These are phyloP conservation scores for Phrynocephalus versicolor DNA, from an alignment of 2,113 vertebrate species.

Conservation along the genomic window DNA sequence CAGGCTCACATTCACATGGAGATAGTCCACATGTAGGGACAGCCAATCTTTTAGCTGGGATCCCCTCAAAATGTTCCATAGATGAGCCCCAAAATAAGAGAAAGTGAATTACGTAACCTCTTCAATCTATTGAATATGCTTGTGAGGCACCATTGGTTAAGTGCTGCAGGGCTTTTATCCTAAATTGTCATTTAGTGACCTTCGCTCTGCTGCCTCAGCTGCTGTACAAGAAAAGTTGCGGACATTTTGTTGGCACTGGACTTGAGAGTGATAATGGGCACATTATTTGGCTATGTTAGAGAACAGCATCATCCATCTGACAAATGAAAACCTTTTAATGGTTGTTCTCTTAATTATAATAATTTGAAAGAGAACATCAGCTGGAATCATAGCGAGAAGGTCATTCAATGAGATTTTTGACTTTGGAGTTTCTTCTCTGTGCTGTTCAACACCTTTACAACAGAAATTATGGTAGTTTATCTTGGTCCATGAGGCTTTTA, in stretches of 20 bases:
- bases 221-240: slow-evolving; percentile 39
- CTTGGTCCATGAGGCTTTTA: neutral
- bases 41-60: no score
- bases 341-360: slow-evolving; percentile 61
- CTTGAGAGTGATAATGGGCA: slow-evolving; percentile 59
- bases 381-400: slow-evolving; percentile 60
- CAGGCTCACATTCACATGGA: no score
- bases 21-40: no score
- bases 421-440: slow-evolving; percentile 42
- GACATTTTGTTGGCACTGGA: slow-evolving; percentile 61
- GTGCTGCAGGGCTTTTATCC: slow-evolving; percentile 44
- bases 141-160: slow-evolving; percentile 35
- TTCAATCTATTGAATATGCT: slow-evolving; percentile 31
- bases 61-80: no score
- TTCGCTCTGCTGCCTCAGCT: slow-evolving; percentile 53
- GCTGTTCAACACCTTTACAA: slow-evolving; percentile 4
- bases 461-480: neutral
- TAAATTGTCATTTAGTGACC: slow-evolving; percentile 46
- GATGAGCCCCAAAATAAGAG: slow-evolving; percentile 13
- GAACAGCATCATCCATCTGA: slow-evolving; percentile 67
- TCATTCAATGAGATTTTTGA: slow-evolving; percentile 54
- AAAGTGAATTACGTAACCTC: neutral
- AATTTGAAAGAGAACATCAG: slow-evolving; percentile 64
- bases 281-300: slow-evolving; percentile 62
- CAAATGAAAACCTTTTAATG: slow-evolving; percentile 66